Evolutionary conservation across 2,113 vertebrate genomes (phyloP).

Genomic region (Genyomyrus donnyi): DNA sequence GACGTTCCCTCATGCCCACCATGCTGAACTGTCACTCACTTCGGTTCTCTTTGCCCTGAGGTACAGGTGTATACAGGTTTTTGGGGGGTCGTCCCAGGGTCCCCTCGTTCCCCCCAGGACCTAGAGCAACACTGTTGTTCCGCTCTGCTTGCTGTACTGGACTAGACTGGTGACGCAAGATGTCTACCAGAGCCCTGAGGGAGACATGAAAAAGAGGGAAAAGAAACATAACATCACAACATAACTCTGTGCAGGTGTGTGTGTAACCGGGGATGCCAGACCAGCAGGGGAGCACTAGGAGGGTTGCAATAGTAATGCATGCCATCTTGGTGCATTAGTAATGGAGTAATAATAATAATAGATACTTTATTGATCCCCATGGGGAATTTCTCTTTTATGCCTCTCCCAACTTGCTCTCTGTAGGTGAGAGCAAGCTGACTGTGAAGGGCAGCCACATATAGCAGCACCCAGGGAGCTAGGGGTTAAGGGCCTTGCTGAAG

Average conservation of each 20-base stretch:
- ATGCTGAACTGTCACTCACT: constrained; percentile 57
- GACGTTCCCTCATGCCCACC: background rate
- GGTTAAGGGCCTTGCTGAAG: too few species aligned
- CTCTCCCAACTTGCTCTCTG: too few species aligned
- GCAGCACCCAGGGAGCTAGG: too few species aligned
- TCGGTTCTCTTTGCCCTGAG: constrained; percentile 74
- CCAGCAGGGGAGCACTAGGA: background rate
- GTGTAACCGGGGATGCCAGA: background rate
- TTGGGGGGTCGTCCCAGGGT: constrained; percentile 65
- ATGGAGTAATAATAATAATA: background rate
- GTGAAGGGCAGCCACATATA: too few species aligned
- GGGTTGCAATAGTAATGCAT: background rate
- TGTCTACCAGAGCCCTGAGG: constrained; percentile 77
- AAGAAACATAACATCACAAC: background rate
- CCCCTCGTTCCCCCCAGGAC: constrained; percentile 37
- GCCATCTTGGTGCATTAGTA: background rate
- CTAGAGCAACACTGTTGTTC: constrained; percentile 63
- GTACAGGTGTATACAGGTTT: constrained; percentile 68
- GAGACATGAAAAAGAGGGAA: background rate
- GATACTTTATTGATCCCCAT: too few species aligned
- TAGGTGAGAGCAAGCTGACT: too few species aligned
- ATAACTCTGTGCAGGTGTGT: background rate
- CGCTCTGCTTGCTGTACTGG: constrained; percentile 67
- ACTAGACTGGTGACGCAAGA: constrained; percentile 77
- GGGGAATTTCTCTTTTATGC: too few species aligned